Evolutionary conservation across 2,797 vertebrate genomes (phyloP), one percentile per base, ranked within the genome.

Genomic region (Acanthopagrus latus): DNA sequence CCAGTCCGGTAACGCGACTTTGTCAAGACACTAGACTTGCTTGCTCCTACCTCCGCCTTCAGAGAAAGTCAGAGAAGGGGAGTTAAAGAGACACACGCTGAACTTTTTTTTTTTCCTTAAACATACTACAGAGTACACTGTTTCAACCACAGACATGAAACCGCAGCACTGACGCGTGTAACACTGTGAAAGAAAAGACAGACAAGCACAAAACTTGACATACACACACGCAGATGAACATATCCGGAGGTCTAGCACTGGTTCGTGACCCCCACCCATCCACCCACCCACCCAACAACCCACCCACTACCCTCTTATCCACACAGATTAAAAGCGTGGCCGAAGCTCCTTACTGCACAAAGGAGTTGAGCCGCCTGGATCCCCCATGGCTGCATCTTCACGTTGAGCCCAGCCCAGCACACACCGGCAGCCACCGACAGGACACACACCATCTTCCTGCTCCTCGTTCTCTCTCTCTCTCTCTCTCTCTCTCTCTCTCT

Each of bases 281-380:
- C 65, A 29, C 81, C 72, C 74, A 33, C 33, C 7, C 33, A 8
- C 81, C 72, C 74, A 55, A 27, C 67, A 65, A 29, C 81, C 72
- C 74, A 33, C 33, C 7, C 33, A 8, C 33, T 33, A 8, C 38
- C 67, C 68, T 27, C 46, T 69, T 27, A 44, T 33, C 33, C 33
- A 33, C 33, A 33, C 33, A 88, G 83, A 90, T 91, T 87, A 90
- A 90, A 87, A 92, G 87, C 80, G 73, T 89, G 86, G 78, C 75
- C 3, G 72, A 87, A 87, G 90, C 86, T 92, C 86, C 95, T 96
- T 96, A 96, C 95, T 95, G 93, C 92, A 93, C 92, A 95, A 93
- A 94, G 93, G 91, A 93, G 86, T 74, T 89, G 84, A 91, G 87
- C 88, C 66, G 85, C 89, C 88, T 84, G 87, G 86, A 89, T 95